Percentiles rank a stretch among this genome's conserved stretches.
phyloP scores from a whole-genome alignment of 1,140 invertebrate genomes.

The Phymastichus coffea region DNA sequence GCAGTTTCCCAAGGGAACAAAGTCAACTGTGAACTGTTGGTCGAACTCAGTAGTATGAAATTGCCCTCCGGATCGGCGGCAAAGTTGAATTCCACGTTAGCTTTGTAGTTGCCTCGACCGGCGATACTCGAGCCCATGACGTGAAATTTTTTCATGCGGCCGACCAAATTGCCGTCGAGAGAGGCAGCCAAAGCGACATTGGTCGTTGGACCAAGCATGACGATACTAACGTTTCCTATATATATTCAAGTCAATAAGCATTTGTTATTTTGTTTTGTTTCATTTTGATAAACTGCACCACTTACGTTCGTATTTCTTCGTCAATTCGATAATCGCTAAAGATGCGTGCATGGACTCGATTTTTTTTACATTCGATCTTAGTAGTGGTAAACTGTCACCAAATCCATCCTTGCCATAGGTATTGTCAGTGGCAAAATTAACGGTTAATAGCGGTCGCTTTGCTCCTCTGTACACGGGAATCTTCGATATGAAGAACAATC shows the following conservation, averaged over 20 bases:
- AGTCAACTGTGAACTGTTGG: conserved; percentile 34
- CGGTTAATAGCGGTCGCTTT: neutral
- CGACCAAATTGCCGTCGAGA: conserved; percentile 57
- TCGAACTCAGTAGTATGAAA: conserved; percentile 57
- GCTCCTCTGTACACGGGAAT: neutral
- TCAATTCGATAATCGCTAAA: conserved; percentile 51
- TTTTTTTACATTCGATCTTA: conserved; percentile 35
- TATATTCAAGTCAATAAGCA: conserved; percentile 34
- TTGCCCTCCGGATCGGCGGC: conserved; percentile 65
- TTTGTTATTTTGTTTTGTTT: neutral
- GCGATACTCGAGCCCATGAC: conserved; percentile 63
- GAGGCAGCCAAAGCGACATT: conserved; percentile 63
- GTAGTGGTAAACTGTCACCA: conserved; percentile 57
- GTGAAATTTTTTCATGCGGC: conserved; percentile 56
- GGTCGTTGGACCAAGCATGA: conserved; percentile 63
- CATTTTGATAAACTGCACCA: conserved; percentile 30
- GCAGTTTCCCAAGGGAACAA: conserved; percentile 58
- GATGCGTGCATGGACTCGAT: conserved; percentile 43
- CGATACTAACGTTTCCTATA: conserved; percentile 52
- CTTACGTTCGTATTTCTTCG: conserved; percentile 35
- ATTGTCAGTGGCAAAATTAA: neutral
- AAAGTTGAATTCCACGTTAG: conserved; percentile 70
- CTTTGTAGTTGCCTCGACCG: conserved; percentile 56
- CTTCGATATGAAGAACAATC: neutral
- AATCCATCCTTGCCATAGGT: conserved; percentile 56